A percentile compares a stretch with the other conserved stretches of the same genome.
Evolutionary conservation across 64 coral and sea anemone genomes (phyloP).

Genomic region (Stichodactyla mertensii): DNA sequence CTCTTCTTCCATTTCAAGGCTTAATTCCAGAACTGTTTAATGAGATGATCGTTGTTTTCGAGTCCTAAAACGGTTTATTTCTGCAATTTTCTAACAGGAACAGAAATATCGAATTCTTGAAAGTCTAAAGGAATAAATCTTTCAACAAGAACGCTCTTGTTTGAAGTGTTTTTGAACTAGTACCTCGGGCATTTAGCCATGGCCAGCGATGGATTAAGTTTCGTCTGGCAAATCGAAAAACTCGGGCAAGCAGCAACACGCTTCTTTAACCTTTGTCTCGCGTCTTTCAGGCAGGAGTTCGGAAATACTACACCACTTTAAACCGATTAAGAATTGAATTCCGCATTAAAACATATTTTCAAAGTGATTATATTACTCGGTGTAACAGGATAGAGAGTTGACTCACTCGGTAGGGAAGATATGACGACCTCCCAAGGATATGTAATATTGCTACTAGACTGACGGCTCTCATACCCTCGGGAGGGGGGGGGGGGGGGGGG

Average conservation of each 20-base stretch:
- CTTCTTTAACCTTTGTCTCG: conserved; percentile 13
- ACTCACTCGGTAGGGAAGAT: neutral
- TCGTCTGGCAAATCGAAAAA: conserved; percentile 21
- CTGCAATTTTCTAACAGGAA: neutral
- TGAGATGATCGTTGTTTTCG: neutral
- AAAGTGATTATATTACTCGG: neutral
- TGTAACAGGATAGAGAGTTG: neutral
- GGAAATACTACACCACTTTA: neutral
- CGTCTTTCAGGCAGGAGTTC: neutral
- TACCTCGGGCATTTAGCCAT: neutral
- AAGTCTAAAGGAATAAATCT: conserved; percentile 5
- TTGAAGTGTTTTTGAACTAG: neutral
- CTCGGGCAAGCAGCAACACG: conserved; percentile 21
- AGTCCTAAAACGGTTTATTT: neutral
- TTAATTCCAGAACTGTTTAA: neutral
- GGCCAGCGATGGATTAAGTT: neutral
- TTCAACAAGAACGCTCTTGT: conserved; percentile 5
- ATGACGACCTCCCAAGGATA: neutral
- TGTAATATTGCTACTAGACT: too few species aligned
- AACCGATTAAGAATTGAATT: conserved; percentile 6
- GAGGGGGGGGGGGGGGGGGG: too few species aligned
- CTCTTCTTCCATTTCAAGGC: neutral
- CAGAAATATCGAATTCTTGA: neutral
- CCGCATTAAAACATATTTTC: neutral
- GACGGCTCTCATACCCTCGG: too few species aligned